These are phyloP conservation scores for Microtus pennsylvanicus DNA, from an alignment of 2,113 vertebrate species.

Conservation along the genomic window DNA sequence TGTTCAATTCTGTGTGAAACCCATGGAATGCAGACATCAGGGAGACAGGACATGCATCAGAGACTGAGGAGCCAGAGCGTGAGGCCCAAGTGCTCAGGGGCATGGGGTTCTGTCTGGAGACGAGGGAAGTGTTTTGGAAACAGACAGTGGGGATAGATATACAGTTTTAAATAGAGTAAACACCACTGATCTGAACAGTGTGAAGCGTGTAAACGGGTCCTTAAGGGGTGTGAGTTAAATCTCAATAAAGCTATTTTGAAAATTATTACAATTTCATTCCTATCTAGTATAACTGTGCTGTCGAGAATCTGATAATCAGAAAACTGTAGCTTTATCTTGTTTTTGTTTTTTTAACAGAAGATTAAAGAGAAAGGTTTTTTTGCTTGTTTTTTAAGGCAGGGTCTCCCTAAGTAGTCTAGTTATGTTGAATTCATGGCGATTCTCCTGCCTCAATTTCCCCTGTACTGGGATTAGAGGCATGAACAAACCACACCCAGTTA, in stretches of 20 bases:
- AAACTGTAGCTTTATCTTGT: neutral
- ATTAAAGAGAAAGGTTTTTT: neutral
- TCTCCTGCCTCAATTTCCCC: neutral
- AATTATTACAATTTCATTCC: slow-evolving; percentile 3
- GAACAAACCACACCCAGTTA: neutral
- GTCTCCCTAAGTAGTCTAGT: neutral
- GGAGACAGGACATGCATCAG: neutral
- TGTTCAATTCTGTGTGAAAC: neutral
- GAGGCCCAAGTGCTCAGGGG: neutral
- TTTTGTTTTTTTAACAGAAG: neutral
- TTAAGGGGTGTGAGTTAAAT: neutral
- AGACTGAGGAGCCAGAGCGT: neutral
- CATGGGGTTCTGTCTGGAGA: neutral
- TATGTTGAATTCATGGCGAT: neutral
- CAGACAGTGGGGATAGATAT: neutral
- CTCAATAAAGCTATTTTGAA: neutral
- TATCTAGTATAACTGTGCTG: neutral
- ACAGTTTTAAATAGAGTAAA: neutral
- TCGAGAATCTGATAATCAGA: neutral
- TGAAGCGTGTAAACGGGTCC: neutral
- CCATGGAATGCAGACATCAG: neutral
- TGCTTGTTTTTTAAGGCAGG: neutral
- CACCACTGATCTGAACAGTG: neutral
- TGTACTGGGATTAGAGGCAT: neutral
- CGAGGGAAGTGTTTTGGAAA: neutral